These are phyloP conservation scores for Ctenodactylus gundi DNA, from an alignment of 2,113 vertebrate species.

Conservation along the genomic window DNA sequence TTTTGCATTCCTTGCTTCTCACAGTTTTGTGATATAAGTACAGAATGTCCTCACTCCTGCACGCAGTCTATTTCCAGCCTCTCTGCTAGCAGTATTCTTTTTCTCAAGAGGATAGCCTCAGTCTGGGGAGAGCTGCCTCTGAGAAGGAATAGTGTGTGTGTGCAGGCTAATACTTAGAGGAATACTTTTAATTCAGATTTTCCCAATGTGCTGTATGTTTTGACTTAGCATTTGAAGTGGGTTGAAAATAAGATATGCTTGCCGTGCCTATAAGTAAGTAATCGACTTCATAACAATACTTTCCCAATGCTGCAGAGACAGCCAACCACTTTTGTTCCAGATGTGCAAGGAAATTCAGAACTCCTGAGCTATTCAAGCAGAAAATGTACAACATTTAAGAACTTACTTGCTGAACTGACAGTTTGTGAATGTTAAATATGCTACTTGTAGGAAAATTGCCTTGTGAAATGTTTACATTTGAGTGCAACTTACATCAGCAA, in stretches of 20 bases:
- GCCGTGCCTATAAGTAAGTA: slow-evolving; percentile 3
- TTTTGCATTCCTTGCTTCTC: background rate
- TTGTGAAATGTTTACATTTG: slow-evolving; percentile 53
- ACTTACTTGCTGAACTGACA: slow-evolving; percentile 6
- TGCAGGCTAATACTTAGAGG: background rate
- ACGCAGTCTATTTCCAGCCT: background rate
- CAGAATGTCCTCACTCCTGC: background rate
- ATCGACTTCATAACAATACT: background rate
- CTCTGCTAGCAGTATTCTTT: background rate
- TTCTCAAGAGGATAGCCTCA: background rate
- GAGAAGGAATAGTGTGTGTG: background rate
- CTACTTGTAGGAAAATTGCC: slow-evolving; percentile 38
- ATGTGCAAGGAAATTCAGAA: slow-evolving; percentile 34
- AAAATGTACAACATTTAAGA: slow-evolving; percentile 47
- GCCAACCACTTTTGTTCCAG: background rate
- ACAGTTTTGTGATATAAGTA: background rate
- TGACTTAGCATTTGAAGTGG: background rate
- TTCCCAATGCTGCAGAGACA: slow-evolving; percentile 28
- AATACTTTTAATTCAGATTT: slow-evolving; percentile 2
- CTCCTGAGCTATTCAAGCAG: background rate
- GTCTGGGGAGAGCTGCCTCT: background rate
- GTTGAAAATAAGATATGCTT: background rate
- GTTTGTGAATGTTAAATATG: slow-evolving; percentile 50
- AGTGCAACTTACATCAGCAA: slow-evolving; percentile 26
- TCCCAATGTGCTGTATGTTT: background rate